A percentile compares a stretch with the other conserved stretches of the same genome.
These are phyloP conservation scores for Microtus montanus DNA, from an alignment of 2,113 vertebrate species.

Conservation along the genomic window DNA sequence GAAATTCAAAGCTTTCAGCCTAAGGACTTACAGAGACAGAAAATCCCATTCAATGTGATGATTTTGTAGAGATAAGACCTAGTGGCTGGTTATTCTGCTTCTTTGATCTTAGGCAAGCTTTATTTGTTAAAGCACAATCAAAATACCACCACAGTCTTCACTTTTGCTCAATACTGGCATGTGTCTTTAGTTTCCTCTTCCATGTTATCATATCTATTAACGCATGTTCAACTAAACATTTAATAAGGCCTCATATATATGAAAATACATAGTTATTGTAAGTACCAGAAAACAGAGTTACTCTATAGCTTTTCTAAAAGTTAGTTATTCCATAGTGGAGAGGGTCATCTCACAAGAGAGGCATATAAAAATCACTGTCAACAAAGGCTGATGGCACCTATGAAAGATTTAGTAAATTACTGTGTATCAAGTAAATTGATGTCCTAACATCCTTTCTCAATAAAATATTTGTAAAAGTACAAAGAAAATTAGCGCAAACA, in stretches of 20 bases:
- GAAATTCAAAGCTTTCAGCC: too few relatives aligned
- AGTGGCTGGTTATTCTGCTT: too few relatives aligned
- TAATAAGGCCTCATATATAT: not conserved
- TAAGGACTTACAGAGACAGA: too few relatives aligned
- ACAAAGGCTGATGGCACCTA: not conserved
- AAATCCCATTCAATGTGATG: too few relatives aligned
- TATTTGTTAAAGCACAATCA: too few relatives aligned
- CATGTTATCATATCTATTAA: not conserved
- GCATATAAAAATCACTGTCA: not conserved
- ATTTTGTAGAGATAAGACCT: too few relatives aligned
- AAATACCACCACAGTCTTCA: not conserved
- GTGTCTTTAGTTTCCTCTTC: not conserved
- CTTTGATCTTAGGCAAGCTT: too few relatives aligned
- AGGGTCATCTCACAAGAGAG: not conserved
- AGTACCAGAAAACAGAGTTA: not conserved
- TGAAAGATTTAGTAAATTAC: not conserved
- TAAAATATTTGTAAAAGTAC: slow-evolving; percentile 35
- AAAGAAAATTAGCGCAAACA: not conserved
- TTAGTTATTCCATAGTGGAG: not conserved
- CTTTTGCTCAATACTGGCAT: not conserved
- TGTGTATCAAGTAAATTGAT: not conserved
- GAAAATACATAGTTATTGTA: not conserved
- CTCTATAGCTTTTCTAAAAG: not conserved
- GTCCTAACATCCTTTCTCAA: not conserved
- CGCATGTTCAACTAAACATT: slow-evolving; percentile 4